These are phyloP conservation scores for Scaptodrosophila latifasciaeformis DNA, from an alignment of 2,888 invertebrate genomes.

Conservation along the genomic window DNA sequence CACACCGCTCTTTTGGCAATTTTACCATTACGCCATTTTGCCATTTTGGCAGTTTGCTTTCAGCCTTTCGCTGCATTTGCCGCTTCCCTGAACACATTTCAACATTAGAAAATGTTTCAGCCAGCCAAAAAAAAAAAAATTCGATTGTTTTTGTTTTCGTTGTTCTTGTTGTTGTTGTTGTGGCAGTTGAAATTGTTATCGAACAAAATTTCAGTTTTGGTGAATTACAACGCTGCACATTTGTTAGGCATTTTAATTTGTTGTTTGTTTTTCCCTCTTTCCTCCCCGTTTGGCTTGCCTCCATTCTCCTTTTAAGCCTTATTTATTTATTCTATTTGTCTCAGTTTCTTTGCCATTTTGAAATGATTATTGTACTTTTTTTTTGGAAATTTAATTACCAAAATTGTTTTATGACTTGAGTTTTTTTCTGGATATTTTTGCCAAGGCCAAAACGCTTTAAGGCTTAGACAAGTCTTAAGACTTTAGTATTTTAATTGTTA, in stretches of 20 bases:
- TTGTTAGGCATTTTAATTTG: slow-evolving; percentile 10
- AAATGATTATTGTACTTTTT: no score
- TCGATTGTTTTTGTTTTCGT: no score
- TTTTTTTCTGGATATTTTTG: no score
- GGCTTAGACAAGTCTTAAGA: no score
- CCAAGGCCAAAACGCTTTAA: no score
- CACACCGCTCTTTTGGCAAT: slow-evolving; percentile 23
- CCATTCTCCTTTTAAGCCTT: neutral
- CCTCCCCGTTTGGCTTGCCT: neutral
- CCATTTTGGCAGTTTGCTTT: slow-evolving; percentile 30
- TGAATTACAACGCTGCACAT: slow-evolving; percentile 26
- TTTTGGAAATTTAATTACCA: neutral
- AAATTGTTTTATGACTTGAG: no score
- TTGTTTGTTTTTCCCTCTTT: neutral
- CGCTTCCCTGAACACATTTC: slow-evolving; percentile 1
- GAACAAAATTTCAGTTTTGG: slow-evolving; percentile 30
- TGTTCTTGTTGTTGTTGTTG: slow-evolving; percentile 18
- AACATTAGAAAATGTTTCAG: no score
- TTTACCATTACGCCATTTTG: no score
- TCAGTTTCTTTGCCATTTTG: neutral
- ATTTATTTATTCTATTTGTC: neutral
- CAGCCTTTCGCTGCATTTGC: slow-evolving; percentile 32
- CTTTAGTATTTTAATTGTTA: no score
- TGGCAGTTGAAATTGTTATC: slow-evolving; percentile 28
- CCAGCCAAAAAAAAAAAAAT: no score